These are phyloP conservation scores for Sebastes hubbsi DNA, from an alignment of 2,797 vertebrate species.

Conservation along the genomic window DNA sequence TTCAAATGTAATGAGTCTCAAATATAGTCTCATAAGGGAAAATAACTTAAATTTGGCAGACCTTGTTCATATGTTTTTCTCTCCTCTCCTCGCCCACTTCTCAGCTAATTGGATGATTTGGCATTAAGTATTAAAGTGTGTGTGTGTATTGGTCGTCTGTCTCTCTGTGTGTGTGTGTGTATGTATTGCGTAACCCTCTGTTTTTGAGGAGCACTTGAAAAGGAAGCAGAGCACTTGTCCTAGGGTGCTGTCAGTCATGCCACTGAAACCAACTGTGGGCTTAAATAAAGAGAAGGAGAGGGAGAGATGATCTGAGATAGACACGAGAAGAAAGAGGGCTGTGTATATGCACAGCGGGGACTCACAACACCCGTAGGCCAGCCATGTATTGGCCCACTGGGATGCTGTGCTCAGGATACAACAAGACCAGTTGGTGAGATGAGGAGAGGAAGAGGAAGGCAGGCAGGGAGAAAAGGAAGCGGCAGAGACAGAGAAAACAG, in stretches of 20 bases:
- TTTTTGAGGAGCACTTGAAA: slow-evolving; percentile 48
- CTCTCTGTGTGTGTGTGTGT: background rate
- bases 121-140: slow-evolving; percentile 36
- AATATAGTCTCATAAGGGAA: background rate
- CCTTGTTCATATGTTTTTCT: background rate
- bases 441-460: slow-evolving; percentile 31
- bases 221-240: slow-evolving; percentile 52
- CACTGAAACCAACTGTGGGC: slow-evolving; percentile 46
- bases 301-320: slow-evolving; percentile 14
- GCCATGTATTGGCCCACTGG: slow-evolving; percentile 41
- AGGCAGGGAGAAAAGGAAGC: slow-evolving; percentile 16
- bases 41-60: background rate
- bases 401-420: slow-evolving; percentile 55
- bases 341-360: slow-evolving; percentile 27
- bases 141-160: background rate
- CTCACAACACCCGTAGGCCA: slow-evolving; percentile 37
- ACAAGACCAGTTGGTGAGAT: slow-evolving; percentile 6
- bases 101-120: slow-evolving; percentile 50
- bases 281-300: slow-evolving; percentile 30
- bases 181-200: slow-evolving; percentile 43
- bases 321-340: slow-evolving; percentile 12
- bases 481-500: slow-evolving; percentile 2
- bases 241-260: slow-evolving; percentile 47
- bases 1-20: background rate
- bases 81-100: slow-evolving; percentile 19